These are phyloP conservation scores for Diogma glabrata DNA, from an alignment of 2,888 invertebrate species.

Conservation along the genomic window DNA sequence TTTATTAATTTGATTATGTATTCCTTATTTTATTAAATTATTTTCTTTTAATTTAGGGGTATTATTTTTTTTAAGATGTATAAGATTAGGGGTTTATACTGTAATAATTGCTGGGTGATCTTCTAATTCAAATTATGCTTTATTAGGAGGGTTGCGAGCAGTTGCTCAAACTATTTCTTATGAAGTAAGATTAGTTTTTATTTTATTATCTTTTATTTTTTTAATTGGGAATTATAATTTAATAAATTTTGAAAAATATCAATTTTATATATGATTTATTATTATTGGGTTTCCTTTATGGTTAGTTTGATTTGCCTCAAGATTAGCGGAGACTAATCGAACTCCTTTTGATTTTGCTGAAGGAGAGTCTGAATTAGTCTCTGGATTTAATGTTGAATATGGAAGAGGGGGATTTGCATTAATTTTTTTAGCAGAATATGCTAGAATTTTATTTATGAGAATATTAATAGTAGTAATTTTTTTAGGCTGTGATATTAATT, in stretches of 20 bases:
- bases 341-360: constrained; percentile 72
- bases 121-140: constrained; percentile 61
- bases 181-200: constrained; percentile 51
- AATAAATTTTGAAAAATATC: constrained; percentile 39
- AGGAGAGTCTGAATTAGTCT: constrained; percentile 65
- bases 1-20: not conserved
- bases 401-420: constrained; percentile 57
- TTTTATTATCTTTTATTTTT: constrained; percentile 34
- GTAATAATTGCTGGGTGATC: constrained; percentile 53
- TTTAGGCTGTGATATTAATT: constrained; percentile 41
- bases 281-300: constrained; percentile 43
- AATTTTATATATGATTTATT: constrained; percentile 44
- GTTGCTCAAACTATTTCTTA: constrained; percentile 67
- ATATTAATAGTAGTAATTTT: constrained; percentile 47
- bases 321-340: constrained; percentile 59
- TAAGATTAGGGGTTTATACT: constrained; percentile 51
- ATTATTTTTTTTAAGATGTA: constrained; percentile 53
- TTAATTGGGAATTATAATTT: constrained; percentile 46
- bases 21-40: constrained; percentile 44
- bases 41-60: constrained; percentile 46
- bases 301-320: constrained; percentile 46
- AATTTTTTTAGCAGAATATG: constrained; percentile 61
- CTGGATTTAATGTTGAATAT: constrained; percentile 70
- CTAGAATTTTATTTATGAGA: constrained; percentile 57
- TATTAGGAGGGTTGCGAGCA: constrained; percentile 53